phyloP scores from a whole-genome alignment of 1,140 invertebrate genomes.

The Drosophila santomea region DNA sequence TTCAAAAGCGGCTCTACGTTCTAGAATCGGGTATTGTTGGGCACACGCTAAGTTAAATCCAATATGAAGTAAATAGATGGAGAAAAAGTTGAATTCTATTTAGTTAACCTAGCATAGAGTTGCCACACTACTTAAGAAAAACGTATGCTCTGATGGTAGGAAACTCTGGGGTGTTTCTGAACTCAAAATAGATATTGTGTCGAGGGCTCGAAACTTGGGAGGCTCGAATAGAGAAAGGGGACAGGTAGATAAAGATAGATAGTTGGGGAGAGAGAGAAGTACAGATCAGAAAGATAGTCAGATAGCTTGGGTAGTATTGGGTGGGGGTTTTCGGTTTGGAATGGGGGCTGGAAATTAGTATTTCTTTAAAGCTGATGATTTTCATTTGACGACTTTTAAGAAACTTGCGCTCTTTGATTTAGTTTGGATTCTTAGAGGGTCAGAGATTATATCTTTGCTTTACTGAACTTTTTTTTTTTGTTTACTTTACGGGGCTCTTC shows the following conservation, averaged over 20 bases:
- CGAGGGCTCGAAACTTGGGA: conserved; percentile 46
- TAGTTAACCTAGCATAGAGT: conserved; percentile 56
- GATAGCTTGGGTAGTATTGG: conserved; percentile 19
- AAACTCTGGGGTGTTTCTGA: conserved; percentile 44
- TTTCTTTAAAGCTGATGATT: conserved; percentile 74
- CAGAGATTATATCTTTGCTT: conserved; percentile 49
- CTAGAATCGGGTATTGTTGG: conserved; percentile 45
- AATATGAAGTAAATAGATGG: conserved; percentile 48
- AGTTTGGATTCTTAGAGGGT: conserved; percentile 21
- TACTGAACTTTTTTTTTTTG: conserved; percentile 28
- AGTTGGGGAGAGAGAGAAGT: conserved; percentile 36
- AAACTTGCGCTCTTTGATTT: conserved; percentile 69
- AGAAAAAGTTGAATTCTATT: conserved; percentile 55
- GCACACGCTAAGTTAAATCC: conserved; percentile 53
- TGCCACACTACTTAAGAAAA: conserved; percentile 71
- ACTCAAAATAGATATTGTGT: conserved; percentile 65
- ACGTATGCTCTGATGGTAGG: conserved; percentile 59
- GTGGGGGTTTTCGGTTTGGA: conserved; percentile 14
- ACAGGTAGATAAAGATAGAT: conserved; percentile 17
- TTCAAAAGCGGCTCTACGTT: conserved; percentile 63
- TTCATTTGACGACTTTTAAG: conserved; percentile 73
- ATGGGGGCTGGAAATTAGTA: conserved; percentile 52
- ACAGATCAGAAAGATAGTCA: conserved; percentile 52
- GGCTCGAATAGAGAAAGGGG: conserved; percentile 29
- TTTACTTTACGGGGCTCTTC: conserved; percentile 36